Base-by-base conservation (phyloP, 2,888 invertebrate genomes). In the Eulithis prunata region DNA sequence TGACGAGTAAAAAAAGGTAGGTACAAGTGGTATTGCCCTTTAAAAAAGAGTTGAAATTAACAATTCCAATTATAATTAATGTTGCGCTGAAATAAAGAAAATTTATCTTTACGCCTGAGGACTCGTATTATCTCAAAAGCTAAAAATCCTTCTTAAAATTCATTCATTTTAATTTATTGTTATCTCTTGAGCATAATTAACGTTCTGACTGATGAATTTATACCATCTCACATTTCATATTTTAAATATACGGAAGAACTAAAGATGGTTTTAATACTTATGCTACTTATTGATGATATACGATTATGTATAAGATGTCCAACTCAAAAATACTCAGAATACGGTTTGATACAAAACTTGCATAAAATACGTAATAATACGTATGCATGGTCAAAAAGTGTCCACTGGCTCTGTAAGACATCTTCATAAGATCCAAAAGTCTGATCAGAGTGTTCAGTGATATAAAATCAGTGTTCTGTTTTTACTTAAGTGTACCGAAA, bases 151-250 rank as follows among this genome's bases (percentile, higher is more conserved):
- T 46, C 57, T 61, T 57, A 49, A 61, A 64, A 60, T 63, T 67
- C 47, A 60, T 64, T 54, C 51, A 55, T 64, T 64, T 54, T 57
- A 68, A 64, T 64, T 67, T 67, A 67, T 61, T 64, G 47, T 67
- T 60, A 63, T 54, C 59, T 61, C 28, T 55, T 64, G 5, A 55
- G 60, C 51, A 64, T 68, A 46, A 55, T 64, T 62, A 49, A 55
- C 61, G 47, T 46, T 56, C 46, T 32, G 51, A 14, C 55, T 62
- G 14, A n/a, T 60, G 43, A 49, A n/a, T n/a, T 59, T 38, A 52
- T 51, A 43, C 36, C 10, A 28, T 43, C 58, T 49, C 32, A 7
- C 2, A 32, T 32, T 32, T 32, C 6, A 32, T 32, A 32, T 32
- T 32, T 32, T 5, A 32, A 32, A 3, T 32, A 32, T 32, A 32